Conservation (phyloP, 2,113 vertebrate species). For the Sorex araneus region DNA sequence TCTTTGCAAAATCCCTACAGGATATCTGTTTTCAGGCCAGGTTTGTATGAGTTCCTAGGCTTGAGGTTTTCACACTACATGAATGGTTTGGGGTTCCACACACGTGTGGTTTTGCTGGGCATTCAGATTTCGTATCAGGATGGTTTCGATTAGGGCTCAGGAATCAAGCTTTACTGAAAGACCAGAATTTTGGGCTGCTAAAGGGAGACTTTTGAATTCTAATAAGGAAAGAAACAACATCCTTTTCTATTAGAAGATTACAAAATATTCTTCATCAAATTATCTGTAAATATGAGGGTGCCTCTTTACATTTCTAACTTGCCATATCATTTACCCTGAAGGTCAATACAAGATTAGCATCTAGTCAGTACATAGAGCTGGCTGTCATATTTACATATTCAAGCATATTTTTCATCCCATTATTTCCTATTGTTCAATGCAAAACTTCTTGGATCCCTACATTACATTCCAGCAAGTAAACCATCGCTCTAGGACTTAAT, state of each 20-base stretch:
- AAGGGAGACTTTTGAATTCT: background rate
- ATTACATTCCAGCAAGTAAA: background rate
- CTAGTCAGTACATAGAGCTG: background rate
- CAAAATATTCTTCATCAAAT: background rate
- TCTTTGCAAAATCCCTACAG: background rate
- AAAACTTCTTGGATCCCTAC: background rate
- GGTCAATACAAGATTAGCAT: background rate
- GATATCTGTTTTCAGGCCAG: constrained; percentile 62
- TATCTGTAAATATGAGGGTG: background rate
- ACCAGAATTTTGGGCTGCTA: background rate
- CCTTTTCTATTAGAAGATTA: background rate
- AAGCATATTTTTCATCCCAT: background rate
- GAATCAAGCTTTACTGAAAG: background rate
- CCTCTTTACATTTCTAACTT: background rate
- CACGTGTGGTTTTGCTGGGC: constrained; percentile 36
- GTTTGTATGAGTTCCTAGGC: constrained; percentile 50
- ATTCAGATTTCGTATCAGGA: constrained; percentile 23
- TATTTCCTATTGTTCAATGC: background rate
- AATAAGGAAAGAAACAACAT: background rate
- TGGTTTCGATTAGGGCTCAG: constrained; percentile 43
- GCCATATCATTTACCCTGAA: background rate
- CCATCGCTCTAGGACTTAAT: background rate
- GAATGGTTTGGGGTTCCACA: constrained; percentile 13
- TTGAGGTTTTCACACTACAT: constrained; percentile 50
- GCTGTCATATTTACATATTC: background rate